A percentile compares a stretch with the other conserved stretches of the same genome.
These are phyloP conservation scores for western clawed frog (Xenopus tropicalis) DNA, from an alignment of 2,113 vertebrate species.

Conservation along the genomic window UCB_Xtro_10.0 CM004444.2:150427001-150427500, in stretches of 20 bases:
- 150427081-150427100: conserved; percentile 31
- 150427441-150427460: conserved; percentile 26
- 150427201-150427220: conserved; percentile 28
- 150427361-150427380: background rate
- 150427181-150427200: conserved; percentile 35
- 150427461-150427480: conserved; percentile 15
- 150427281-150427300: too few relatives aligned
- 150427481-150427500: background rate
- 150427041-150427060: too few relatives aligned
- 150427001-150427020: too few relatives aligned
- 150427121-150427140: conserved; percentile 42
- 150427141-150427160: conserved; percentile 44
- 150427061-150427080: background rate
- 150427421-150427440: conserved; percentile 5
- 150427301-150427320: background rate
- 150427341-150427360: conserved; percentile 7
- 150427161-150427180: conserved; percentile 43
- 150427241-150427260: background rate
- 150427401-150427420: conserved; percentile 13
- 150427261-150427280: background rate
- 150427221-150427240: conserved; percentile 13
- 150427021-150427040: too few relatives aligned
- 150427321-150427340: conserved; percentile 8
- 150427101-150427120: conserved; percentile 40
- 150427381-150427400: conserved; percentile 23